phyloP scores from a whole-genome alignment of 2,888 invertebrate genomes.

The Mesorhabditis spiculigera region DNA sequence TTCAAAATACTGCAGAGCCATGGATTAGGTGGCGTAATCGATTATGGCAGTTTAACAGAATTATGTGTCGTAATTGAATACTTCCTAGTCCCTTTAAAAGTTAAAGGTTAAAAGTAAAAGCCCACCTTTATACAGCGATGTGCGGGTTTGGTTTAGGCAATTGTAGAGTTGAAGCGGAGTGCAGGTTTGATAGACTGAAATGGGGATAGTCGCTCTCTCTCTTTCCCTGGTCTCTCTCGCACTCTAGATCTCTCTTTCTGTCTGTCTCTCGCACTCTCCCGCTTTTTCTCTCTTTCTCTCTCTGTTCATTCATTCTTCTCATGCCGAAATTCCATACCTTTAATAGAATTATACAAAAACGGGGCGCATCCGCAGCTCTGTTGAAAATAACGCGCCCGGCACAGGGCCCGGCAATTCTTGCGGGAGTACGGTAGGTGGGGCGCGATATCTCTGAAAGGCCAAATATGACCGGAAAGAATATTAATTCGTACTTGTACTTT shows the following conservation, averaged over 20 bases:
- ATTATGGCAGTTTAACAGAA: too few species aligned
- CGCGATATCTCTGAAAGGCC: not conserved
- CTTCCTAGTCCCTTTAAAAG: not conserved
- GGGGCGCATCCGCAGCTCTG: constrained; percentile 33
- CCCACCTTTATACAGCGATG: not conserved
- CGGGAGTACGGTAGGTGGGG: constrained; percentile 24
- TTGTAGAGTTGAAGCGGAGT: constrained; percentile 11
- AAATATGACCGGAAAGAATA: not conserved
- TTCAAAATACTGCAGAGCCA: too few species aligned
- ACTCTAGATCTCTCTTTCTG: too few species aligned
- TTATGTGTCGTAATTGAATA: too few species aligned
- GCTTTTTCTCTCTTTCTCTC: too few species aligned
- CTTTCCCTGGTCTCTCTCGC: too few species aligned
- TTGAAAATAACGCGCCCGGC: constrained; percentile 30
- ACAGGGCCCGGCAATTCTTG: constrained; percentile 26
- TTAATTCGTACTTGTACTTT: constrained; percentile 11
- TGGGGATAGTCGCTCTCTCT: too few species aligned
- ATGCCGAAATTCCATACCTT: constrained; percentile 4
- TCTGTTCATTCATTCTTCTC: not conserved
- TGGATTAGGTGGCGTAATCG: too few species aligned
- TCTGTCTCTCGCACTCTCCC: too few species aligned
- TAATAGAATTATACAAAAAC: constrained; percentile 26
- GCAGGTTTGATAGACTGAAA: not conserved
- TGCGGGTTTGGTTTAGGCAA: not conserved
- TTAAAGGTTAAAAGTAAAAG: not conserved